Conservation (phyloP, 2,888 invertebrate genomes). For the Drosophila pegasa region DNA sequence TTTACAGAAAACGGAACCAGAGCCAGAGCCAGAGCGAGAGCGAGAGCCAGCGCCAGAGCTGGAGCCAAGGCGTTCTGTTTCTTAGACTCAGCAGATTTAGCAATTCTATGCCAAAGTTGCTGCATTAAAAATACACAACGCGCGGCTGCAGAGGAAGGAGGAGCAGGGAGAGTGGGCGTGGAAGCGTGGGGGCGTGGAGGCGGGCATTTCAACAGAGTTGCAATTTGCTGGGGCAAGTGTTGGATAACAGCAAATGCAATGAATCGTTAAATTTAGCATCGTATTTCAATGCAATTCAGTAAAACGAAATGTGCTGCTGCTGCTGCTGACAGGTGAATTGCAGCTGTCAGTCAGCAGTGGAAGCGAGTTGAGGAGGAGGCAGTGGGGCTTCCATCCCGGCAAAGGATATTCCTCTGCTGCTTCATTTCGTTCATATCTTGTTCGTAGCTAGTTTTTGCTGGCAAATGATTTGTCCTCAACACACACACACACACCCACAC, state of each 20-base stretch:
- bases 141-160: background rate
- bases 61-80: conserved; percentile 52
- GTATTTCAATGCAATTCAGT: conserved; percentile 77
- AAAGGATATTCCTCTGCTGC: conserved; percentile 28
- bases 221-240: conserved; percentile 63
- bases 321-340: conserved; percentile 79
- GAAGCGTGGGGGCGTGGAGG: background rate
- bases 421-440: conserved; percentile 35
- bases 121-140: conserved; percentile 72
- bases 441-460: conserved; percentile 38
- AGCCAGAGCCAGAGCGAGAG: conserved; percentile 3
- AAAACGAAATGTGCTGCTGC: conserved; percentile 59
- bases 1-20: conserved; percentile 27
- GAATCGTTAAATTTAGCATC: conserved; percentile 81
- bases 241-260: conserved; percentile 72
- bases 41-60: conserved; percentile 3
- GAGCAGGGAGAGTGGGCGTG: background rate
- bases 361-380: conserved; percentile 19
- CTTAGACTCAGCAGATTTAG: conserved; percentile 79
- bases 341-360: conserved; percentile 69
- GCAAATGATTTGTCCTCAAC: conserved; percentile 66
- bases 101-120: conserved; percentile 77
- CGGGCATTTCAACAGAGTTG: conserved; percentile 65
- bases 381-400: background rate
- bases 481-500: conserved; percentile 32